Percentiles rank a stretch among this genome's conserved stretches.
Conservation (phyloP, 2,888 invertebrate genomes). For the Hyposoter didymator region DNA sequence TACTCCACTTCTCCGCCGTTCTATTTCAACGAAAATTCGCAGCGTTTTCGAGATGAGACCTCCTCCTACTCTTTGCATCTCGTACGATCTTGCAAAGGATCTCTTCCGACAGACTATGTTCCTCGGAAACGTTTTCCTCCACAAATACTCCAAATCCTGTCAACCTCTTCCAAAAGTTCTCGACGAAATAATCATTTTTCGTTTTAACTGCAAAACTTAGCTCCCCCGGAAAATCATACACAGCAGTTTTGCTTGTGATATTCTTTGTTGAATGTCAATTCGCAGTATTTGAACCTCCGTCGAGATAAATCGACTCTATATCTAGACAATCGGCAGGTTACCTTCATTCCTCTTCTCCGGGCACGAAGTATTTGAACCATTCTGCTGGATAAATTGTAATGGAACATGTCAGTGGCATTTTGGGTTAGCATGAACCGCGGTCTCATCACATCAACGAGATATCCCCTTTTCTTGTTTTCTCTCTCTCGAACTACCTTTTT, state of each 20-base stretch:
- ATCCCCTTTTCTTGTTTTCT: constrained; percentile 21
- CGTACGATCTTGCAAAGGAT: constrained; percentile 14
- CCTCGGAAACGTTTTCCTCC: constrained; percentile 27
- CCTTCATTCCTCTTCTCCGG: neutral
- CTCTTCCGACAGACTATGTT: constrained; percentile 20
- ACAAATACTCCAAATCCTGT: neutral
- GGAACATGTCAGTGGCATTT: constrained; percentile 19
- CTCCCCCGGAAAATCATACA: neutral
- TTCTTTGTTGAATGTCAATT: neutral
- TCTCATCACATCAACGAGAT: constrained; percentile 28
- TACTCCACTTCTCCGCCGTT: constrained; percentile 29
- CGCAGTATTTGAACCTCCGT: neutral
- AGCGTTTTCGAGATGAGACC: constrained; percentile 60
- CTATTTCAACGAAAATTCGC: constrained; percentile 64
- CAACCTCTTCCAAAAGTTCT: neutral
- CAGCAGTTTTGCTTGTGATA: neutral
- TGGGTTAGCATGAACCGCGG: constrained; percentile 9
- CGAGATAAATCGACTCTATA: neutral
- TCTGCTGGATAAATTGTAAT: constrained; percentile 3
- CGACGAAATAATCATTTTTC: constrained; percentile 23
- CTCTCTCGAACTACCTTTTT: neutral
- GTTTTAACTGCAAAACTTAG: neutral
- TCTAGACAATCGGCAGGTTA: neutral
- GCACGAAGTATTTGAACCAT: neutral
- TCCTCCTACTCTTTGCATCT: neutral